Conservation (phyloP, 2,113 vertebrate genomes). For the Brienomyrus longianalis region DNA sequence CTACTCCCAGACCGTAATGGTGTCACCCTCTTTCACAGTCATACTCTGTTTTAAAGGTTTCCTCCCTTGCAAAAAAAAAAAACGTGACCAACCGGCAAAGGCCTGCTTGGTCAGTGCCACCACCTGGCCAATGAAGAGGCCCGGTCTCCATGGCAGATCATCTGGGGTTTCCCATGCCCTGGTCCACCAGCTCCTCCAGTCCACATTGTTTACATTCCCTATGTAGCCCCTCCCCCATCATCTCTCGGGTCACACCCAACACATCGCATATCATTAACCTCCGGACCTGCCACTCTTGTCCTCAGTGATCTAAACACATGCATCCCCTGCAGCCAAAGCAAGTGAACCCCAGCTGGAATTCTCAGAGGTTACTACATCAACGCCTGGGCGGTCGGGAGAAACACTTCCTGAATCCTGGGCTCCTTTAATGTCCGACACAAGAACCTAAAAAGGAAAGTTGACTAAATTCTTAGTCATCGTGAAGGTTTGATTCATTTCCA, state of each 20-base stretch:
- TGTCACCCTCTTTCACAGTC: not conserved
- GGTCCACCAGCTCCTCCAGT: not conserved
- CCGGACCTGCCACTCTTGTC: not conserved
- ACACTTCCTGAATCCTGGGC: not conserved
- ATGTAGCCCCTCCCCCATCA: not conserved
- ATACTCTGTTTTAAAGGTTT: not conserved
- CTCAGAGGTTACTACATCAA: not conserved
- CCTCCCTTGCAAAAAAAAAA: not conserved
- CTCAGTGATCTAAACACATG: not conserved
- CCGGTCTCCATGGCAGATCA: slow-evolving; percentile 10
- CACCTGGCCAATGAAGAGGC: slow-evolving; percentile 8
- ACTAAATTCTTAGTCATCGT: not conserved
- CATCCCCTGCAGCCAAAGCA: not conserved
- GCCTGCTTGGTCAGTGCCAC: not conserved
- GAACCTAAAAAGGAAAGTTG: not conserved
- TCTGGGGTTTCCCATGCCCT: not conserved
- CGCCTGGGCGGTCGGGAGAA: not conserved
- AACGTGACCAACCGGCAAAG: not conserved
- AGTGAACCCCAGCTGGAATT: not conserved
- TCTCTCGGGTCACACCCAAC: not conserved
- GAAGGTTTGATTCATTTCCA: not conserved
- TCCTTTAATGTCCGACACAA: not conserved
- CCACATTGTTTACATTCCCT: not conserved
- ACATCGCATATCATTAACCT: not conserved
- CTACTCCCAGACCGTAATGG: not conserved